Evolutionary conservation across 2,797 vertebrate species (phyloP).

Genomic region (Balearica regulorum): DNA sequence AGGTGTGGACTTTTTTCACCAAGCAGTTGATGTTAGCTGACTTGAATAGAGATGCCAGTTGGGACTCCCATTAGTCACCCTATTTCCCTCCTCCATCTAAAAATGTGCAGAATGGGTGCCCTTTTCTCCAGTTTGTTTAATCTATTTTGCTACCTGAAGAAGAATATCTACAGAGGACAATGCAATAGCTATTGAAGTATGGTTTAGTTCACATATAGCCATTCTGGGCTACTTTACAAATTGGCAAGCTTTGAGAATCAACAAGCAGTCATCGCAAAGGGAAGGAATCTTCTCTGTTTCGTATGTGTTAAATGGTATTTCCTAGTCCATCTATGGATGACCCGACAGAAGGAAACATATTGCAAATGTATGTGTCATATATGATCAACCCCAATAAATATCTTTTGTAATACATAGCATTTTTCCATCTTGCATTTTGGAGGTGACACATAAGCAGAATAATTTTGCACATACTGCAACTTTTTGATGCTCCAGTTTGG

Average conservation of each 20-base stretch:
- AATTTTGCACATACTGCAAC: neutral
- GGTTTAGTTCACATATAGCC: neutral
- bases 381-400: neutral
- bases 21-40: neutral
- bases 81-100: neutral
- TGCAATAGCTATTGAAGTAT: neutral
- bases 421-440: neutral
- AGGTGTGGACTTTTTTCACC: neutral
- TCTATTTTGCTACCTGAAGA: neutral
- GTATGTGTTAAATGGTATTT: constrained; percentile 7
- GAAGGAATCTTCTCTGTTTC: neutral
- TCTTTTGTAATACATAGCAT: neutral
- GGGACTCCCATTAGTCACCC: neutral
- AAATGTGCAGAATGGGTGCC: neutral
- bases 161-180: neutral
- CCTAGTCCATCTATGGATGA: constrained; percentile 17
- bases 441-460: neutral
- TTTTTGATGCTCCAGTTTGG: neutral
- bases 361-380: constrained; percentile 33
- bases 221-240: constrained; percentile 39
- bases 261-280: neutral
- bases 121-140: neutral
- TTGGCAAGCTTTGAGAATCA: constrained; percentile 12
- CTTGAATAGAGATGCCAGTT: neutral
- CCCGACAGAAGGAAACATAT: constrained; percentile 46